Conservation (phyloP, 2,888 invertebrate species). For the Drosophila helvetica region DNA sequence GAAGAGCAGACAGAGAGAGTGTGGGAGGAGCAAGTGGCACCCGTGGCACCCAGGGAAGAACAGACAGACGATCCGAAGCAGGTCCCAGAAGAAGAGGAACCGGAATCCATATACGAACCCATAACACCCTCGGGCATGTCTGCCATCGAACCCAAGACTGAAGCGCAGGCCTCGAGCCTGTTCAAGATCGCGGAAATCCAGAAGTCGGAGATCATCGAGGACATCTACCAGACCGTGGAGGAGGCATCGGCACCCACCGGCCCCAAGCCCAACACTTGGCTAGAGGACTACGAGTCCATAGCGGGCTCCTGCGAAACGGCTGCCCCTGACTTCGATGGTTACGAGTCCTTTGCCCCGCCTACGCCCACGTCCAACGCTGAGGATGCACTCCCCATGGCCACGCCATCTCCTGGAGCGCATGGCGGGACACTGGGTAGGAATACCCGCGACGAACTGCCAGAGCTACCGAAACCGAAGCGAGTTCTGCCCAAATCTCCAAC, state of each 20-base stretch:
- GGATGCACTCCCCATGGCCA: slow-evolving; percentile 38
- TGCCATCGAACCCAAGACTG: slow-evolving; percentile 67
- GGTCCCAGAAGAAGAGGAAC: slow-evolving; percentile 14
- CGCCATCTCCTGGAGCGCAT: slow-evolving; percentile 57
- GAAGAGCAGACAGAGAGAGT: slow-evolving; percentile 6
- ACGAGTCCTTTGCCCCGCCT: slow-evolving; percentile 80
- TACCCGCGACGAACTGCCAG: slow-evolving; percentile 79
- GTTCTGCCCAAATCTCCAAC: slow-evolving; percentile 70
- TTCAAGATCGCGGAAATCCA: slow-evolving; percentile 33
- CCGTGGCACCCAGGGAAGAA: not conserved
- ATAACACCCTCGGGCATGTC: slow-evolving; percentile 52
- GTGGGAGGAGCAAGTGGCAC: not conserved
- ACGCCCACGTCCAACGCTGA: not conserved
- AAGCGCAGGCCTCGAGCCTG: slow-evolving; percentile 64
- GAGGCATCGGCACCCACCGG: slow-evolving; percentile 52
- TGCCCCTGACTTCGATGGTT: slow-evolving; percentile 72
- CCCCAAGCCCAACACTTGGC: slow-evolving; percentile 51
- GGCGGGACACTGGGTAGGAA: slow-evolving; percentile 72
- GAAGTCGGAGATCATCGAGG: slow-evolving; percentile 53
- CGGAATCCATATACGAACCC: slow-evolving; percentile 76
- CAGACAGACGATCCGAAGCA: not conserved
- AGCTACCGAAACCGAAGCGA: slow-evolving; percentile 81
- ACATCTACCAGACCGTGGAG: slow-evolving; percentile 82
- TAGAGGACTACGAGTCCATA: slow-evolving; percentile 82
- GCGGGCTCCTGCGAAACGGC: slow-evolving; percentile 66